Conservation (phyloP, 2,888 invertebrate genomes). For the Thereva unica region DNA sequence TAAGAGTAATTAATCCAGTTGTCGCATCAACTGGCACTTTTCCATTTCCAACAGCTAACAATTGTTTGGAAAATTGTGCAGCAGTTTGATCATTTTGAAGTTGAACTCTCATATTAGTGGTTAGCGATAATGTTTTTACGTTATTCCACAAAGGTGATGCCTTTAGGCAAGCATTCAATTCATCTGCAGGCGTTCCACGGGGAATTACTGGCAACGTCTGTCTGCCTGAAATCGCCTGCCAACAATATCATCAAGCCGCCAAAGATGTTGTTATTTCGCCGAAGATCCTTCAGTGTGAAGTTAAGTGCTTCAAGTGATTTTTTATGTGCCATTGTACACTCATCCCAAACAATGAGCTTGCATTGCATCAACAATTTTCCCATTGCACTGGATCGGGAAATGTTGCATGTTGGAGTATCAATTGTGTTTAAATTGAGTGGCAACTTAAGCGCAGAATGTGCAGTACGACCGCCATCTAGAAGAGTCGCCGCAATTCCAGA, state of each 20-base stretch:
- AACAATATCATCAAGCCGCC: no score
- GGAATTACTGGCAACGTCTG: slow-evolving; percentile 43
- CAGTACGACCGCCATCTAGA: no score
- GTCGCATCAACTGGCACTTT: no score
- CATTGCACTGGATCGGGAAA: slow-evolving; percentile 37
- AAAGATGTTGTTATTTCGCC: slow-evolving; percentile 37
- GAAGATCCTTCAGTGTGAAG: slow-evolving; percentile 45
- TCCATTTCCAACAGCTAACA: no score
- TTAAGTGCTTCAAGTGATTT: slow-evolving; percentile 35
- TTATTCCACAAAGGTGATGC: slow-evolving; percentile 39
- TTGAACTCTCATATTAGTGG: slow-evolving; percentile 41
- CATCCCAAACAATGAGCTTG: slow-evolving; percentile 43
- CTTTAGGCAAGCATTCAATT: slow-evolving; percentile 45
- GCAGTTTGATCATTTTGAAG: background rate
- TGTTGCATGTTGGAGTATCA: slow-evolving; percentile 41
- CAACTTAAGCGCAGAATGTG: no score
- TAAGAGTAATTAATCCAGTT: slow-evolving; percentile 1
- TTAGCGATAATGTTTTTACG: slow-evolving; percentile 39
- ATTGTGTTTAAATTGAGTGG: slow-evolving; percentile 43
- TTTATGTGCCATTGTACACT: no score
- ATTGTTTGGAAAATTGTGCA: no score
- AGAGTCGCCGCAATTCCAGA: no score
- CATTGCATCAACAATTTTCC: slow-evolving; percentile 35
- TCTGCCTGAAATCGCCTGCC: no score
- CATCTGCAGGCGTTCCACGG: slow-evolving; percentile 45